Base-by-base conservation (phyloP, 37 sponge, comb jelly and placozoan genomes). In the Theonella swinhoei region DNA sequence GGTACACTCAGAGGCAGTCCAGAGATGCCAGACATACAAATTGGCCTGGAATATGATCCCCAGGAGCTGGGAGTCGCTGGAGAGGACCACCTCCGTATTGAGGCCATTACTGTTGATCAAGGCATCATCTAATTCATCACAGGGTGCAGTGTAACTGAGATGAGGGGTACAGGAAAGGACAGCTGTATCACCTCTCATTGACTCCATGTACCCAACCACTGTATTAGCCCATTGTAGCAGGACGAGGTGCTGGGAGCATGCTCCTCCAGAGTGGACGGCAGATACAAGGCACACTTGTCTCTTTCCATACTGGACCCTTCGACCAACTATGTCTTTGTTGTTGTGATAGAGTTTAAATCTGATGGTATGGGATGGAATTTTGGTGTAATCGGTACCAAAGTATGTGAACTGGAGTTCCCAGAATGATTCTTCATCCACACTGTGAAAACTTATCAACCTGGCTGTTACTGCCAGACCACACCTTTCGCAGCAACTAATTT, bases 181-280 rank as follows among this genome's bases (percentile, higher is more conserved):
- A 1, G 33, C 68, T 0, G 63, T 36, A 14, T 19, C 30, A 9
- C 4, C 62, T 14, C 24, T 74, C 11, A 4, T 29, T 20, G 32
- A 30, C 25, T 76, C 14, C 0, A 59, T 47, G 72, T 83, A 37
- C n/a, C 61, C 42, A 23, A 24, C 26, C n/a, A 83, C 29, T 1
- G 66, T 74, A 75, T 79, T 34, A 4, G 29, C 85, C 73, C 84
- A 84, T 20, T 83, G 85, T 1, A 74, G 30, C 5, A 79, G 20
- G 30, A 89, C 68, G 36, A 26, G 19, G 74, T 89, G 90, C 41
- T 65, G 9, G 26, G 7, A 33, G 42, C 84, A 83, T 20, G 62
- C 41, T 0, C 66, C 74, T 11, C 60, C 33, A 3, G 34, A 9
- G 2, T 30, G 32, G 20, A 73, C 42, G n/a, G 34, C 0, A 28